Conservation (phyloP, 2,797 vertebrate species). For the Rhinella marina region DNA sequence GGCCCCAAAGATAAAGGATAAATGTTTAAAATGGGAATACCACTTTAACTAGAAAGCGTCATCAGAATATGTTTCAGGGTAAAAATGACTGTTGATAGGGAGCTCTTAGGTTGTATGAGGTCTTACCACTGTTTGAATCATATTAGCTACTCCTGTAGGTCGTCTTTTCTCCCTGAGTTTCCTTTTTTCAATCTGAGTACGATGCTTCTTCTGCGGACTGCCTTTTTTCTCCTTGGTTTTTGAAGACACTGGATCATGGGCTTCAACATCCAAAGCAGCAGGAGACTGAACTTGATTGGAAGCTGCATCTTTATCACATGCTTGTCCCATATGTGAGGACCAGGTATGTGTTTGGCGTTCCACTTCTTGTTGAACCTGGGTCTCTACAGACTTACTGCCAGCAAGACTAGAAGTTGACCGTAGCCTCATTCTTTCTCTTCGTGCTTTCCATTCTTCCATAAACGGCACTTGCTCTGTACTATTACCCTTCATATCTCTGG, state of each 20-base stretch:
- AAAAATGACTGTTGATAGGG: no score
- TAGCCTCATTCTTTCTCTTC: slow-evolving; percentile 55
- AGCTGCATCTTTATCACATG: background rate
- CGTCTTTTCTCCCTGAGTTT: slow-evolving; percentile 59
- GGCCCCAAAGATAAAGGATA: no score
- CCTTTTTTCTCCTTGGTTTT: slow-evolving; percentile 57
- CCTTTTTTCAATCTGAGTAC: slow-evolving; percentile 58
- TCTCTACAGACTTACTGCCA: slow-evolving; percentile 28
- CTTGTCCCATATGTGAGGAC: slow-evolving; percentile 9
- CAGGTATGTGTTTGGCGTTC: slow-evolving; percentile 7
- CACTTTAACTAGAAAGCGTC: background rate
- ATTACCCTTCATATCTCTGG: slow-evolving; percentile 38
- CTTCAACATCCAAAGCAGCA: slow-evolving; percentile 2
- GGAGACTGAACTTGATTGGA: background rate
- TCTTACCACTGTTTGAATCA: slow-evolving; percentile 40
- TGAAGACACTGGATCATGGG: slow-evolving; percentile 7
- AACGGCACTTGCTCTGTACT: slow-evolving; percentile 52
- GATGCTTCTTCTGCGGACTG: slow-evolving; percentile 53
- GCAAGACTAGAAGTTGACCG: slow-evolving; percentile 52
- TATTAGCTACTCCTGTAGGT: slow-evolving; percentile 55
- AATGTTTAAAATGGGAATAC: no score
- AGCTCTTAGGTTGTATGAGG: background rate
- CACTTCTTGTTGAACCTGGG: slow-evolving; percentile 34
- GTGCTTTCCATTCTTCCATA: slow-evolving; percentile 60
- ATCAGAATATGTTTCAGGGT: background rate